Base-by-base conservation (phyloP, 1,140 invertebrate genomes). In the Trinorchestia longiramus region DNA sequence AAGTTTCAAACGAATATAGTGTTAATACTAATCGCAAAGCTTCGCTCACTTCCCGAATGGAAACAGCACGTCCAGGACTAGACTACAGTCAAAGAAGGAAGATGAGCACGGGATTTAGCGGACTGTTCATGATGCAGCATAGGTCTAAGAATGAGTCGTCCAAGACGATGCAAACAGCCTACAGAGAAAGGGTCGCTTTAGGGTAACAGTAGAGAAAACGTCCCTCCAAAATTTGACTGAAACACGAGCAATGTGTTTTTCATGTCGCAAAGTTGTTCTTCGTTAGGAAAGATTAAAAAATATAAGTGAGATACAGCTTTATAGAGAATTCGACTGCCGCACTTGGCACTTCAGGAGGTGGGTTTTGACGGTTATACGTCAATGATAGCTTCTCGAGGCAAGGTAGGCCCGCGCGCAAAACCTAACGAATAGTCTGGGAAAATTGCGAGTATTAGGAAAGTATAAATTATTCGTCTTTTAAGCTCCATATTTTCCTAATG, bases 221-320 rank as follows among this genome's bases (percentile, higher is more conserved):
- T 45, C 45, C 0, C 43, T 94, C 47, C 43, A 43, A 94, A n/a
- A 94, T 94, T 47, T 45, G 36, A 40, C 44, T 19, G 92, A 94
- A 94, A 94, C 43, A 36, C 1, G n/a, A 94, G 92, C 43, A 44
- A 94, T 94, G 92, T 94, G 92, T 94, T 94, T 94, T 94, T 94
- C 44, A 94, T 44, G 44, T 94, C 92, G 8, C 36, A 15, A 43
- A 87, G 6, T 15, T 40, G n/a, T 4, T 41, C 88, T 15, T 90
- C 88, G 41, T 94, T 94, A 47, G 92, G 88, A 94, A 45, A 94
- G 43, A 94, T 94, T 94, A 42, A 94, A 92, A 94, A 94, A 94
- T 94, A 94, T 44, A 94, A 43, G 92, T 94, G 92, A 94, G 44
- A 43, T 94, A 94, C 92, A 94, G 43, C 92, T 94, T 94, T 94